Conservation (phyloP, 2,113 vertebrate genomes). For the Mola mola region DNA sequence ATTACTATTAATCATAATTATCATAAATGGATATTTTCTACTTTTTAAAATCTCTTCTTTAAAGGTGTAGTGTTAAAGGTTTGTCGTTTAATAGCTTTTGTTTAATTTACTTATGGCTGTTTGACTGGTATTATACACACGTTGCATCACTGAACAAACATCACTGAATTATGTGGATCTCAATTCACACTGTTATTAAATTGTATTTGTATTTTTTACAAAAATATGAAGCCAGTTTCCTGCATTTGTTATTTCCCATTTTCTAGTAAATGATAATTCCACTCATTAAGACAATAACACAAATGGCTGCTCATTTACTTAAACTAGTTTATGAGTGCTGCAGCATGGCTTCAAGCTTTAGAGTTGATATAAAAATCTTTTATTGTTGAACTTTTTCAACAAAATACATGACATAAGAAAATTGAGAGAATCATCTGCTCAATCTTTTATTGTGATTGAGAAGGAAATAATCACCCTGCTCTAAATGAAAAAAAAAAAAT, state of each 20-base stretch:
- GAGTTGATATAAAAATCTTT: slow-evolving; percentile 8
- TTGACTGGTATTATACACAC: background rate
- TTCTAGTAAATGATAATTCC: background rate
- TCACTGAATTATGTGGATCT: background rate
- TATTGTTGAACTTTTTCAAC: slow-evolving; percentile 3
- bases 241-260: background rate
- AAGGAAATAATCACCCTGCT: background rate
- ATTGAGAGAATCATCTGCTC: background rate
- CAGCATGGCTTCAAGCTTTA: slow-evolving; percentile 11
- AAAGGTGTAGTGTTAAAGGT: too few species aligned
- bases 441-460: slow-evolving; percentile 11
- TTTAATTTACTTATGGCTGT: background rate
- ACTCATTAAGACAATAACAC: slow-evolving; percentile 5
- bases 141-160: background rate
- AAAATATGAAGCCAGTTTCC: background rate
- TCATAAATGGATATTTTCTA: too few species aligned
- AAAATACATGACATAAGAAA: background rate
- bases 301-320: slow-evolving; percentile 3
- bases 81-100: too few species aligned
- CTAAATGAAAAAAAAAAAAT: background rate
- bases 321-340: slow-evolving; percentile 17
- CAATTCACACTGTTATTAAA: background rate
- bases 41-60: too few species aligned
- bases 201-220: background rate
- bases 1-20: too few species aligned